Conservation (phyloP, 2,888 invertebrate genomes). For the Rhagophthalmus giganteus region DNA sequence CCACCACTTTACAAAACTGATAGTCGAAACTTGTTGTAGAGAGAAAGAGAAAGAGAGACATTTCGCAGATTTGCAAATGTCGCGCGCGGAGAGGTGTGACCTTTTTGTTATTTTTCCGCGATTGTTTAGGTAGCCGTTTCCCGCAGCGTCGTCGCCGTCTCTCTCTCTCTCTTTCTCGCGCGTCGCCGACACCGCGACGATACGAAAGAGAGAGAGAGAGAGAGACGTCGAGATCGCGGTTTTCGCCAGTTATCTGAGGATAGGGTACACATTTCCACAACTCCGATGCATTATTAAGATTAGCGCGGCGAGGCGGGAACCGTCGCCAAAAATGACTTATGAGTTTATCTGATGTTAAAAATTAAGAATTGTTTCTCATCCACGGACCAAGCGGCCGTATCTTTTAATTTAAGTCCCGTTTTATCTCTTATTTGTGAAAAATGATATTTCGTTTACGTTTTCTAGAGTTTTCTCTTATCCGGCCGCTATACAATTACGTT, state of each 20-base stretch:
- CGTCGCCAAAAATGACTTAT: constrained; percentile 32
- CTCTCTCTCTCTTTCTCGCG: not conserved
- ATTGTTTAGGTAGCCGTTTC: not conserved
- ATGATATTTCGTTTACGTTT: no score
- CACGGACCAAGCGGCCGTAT: constrained; percentile 19
- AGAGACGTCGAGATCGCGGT: not conserved
- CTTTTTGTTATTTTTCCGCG: not conserved
- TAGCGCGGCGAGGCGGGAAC: constrained; percentile 23
- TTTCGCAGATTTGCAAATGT: not conserved
- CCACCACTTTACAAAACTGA: no score
- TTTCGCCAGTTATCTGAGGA: constrained; percentile 21
- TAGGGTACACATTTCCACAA: constrained; percentile 22
- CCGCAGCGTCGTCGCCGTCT: no score
- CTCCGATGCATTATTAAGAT: constrained; percentile 31
- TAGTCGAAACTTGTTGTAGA: no score
- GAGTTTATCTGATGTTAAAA: constrained; percentile 33
- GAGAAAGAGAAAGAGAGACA: no score
- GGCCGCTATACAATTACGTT: not conserved
- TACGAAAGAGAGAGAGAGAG: not conserved
- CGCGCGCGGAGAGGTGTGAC: not conserved
- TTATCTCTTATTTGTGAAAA: constrained; percentile 12
- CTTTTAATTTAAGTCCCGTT: constrained; percentile 32
- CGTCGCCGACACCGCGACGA: no score
- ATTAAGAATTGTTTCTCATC: constrained; percentile 34
- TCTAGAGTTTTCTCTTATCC: not conserved